Evolutionary conservation across 2,113 vertebrate genomes (phyloP).

Genomic region (Vanacampus margaritifer): DNA sequence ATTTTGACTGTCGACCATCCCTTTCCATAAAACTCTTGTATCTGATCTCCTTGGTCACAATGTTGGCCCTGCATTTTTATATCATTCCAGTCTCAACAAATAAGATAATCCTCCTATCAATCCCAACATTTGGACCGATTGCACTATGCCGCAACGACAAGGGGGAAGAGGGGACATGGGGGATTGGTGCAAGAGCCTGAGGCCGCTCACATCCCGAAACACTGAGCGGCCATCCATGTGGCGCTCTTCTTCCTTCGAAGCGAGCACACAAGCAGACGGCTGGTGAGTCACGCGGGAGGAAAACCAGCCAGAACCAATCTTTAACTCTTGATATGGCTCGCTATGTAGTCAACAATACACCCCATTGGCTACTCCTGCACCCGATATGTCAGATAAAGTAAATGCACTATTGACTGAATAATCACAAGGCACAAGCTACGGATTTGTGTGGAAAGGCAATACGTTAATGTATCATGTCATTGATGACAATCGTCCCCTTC

Average conservation of each 20-base stretch:
- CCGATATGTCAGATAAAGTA: neutral
- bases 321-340: neutral
- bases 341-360: neutral
- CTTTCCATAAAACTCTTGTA: too few relatives aligned
- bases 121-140: neutral
- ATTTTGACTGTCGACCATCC: too few relatives aligned
- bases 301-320: conserved; percentile 39
- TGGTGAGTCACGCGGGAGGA: conserved; percentile 65
- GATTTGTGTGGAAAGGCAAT: neutral
- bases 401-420: neutral
- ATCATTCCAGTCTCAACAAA: neutral
- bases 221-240: conserved; percentile 38
- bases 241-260: conserved; percentile 42
- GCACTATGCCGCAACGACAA: neutral
- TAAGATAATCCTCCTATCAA: neutral
- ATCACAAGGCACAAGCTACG: neutral
- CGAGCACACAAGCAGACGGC: conserved; percentile 40
- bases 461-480: neutral
- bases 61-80: too few relatives aligned
- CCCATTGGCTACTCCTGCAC: too few relatives aligned
- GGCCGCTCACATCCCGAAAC: conserved; percentile 49
- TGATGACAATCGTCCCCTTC: neutral
- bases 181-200: neutral
- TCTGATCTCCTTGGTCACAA: too few relatives aligned
- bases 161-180: too few relatives aligned